phyloP scores from a whole-genome alignment of 2,888 invertebrate species.

The Cephus nigrinus region DNA sequence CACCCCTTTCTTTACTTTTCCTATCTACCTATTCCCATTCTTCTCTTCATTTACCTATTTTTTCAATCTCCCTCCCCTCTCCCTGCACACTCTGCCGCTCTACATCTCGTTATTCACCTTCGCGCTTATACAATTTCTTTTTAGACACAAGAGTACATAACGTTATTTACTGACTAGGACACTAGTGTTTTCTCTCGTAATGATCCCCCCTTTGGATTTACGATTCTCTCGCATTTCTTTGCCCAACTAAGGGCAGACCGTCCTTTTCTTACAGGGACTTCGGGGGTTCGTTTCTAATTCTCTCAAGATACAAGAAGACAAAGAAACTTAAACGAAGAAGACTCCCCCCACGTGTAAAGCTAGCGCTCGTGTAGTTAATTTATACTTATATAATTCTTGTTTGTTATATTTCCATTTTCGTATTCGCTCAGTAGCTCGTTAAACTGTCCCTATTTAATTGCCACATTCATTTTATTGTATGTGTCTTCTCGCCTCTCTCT shows the following conservation, averaged over 20 bases:
- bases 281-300: slow-evolving; percentile 1
- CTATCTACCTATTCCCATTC: not conserved
- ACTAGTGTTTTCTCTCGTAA: slow-evolving; percentile 32
- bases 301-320: not conserved
- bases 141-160: slow-evolving; percentile 34
- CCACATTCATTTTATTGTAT: not conserved
- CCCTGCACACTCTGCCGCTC: not conserved
- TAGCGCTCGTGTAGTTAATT: not conserved
- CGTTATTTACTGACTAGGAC: slow-evolving; percentile 58
- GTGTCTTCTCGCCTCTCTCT: slow-evolving; percentile 8
- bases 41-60: slow-evolving; percentile 13
- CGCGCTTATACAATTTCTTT: slow-evolving; percentile 12
- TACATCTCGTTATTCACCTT: not conserved
- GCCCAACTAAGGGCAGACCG: not conserved
- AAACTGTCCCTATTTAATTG: not conserved
- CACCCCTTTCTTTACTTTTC: not conserved
- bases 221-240: not conserved
- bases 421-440: not conserved
- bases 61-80: slow-evolving; percentile 9
- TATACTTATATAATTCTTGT: not conserved
- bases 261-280: slow-evolving; percentile 18
- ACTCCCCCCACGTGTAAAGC: not conserved
- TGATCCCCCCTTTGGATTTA: slow-evolving; percentile 3
- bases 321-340: not conserved
- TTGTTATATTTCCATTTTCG: not conserved